Evolutionary conservation across 2,113 vertebrate species (phyloP), one percentile per base, ranked within the genome.

Genomic region (Pangasianodon hypophthalmus): DNA sequence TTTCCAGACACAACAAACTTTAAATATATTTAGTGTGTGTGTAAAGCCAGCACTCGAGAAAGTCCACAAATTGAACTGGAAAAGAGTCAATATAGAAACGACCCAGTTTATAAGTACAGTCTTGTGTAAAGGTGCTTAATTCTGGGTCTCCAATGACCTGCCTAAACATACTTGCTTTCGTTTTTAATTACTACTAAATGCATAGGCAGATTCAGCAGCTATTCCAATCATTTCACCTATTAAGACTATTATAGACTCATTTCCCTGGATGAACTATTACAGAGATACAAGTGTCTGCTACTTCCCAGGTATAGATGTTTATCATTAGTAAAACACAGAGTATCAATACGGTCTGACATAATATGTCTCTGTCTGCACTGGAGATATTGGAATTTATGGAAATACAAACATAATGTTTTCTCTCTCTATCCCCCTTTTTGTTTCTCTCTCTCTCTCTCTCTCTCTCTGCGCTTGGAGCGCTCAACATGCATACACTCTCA

Each of bases 1-100:
- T 69, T 89, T 86, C 73, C n/a, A 89, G 75, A 89, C 54, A 67
- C 84, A 56, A 54, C 88, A 71, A 89, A 89, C 62, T 69, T 85
- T 80, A 67, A 80, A 88, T 69, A 64, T 26, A 32, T 75, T 11
- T 62, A 0, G 5, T 67, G n/a, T 82, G 48, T 48, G 62, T 85
- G 58, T 48, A 46, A 44, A 83, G 62, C 11, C 32, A 16, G 10
- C 73, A 4, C 1, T 58, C 18, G 13, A 21, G 26, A 79, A 89
- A 79, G 82, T 79, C 73, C 62, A 24, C 48, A 54, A 48, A 85
- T 67, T n/a, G 8, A 86, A 85, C 58, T 44, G 48, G 21, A 58
- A 89, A 50, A 32, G 5, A 26, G 44, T 82, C 14, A 44, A 69
- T 56, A 67, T 4, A 58, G 2, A 83, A 56, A 24, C 19, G 54